These are phyloP conservation scores for Meiosimyza platycephala DNA, from an alignment of 2,888 invertebrate genomes.

Conservation along the genomic window DNA sequence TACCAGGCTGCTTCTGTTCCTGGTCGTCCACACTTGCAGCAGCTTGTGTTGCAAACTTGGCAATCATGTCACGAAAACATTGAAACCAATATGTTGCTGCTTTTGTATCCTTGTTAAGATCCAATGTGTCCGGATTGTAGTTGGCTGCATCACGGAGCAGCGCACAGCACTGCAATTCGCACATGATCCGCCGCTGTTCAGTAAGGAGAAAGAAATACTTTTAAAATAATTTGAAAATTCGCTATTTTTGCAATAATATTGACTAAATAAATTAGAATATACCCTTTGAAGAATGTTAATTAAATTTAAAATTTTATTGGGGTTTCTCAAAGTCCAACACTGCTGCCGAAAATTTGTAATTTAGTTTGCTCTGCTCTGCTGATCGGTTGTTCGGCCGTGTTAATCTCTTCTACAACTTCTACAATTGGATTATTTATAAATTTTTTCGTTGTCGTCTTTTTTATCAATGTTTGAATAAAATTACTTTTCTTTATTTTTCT, in stretches of 20 bases:
- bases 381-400: background rate
- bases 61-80: slow-evolving; percentile 87
- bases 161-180: slow-evolving; percentile 72
- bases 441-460: slow-evolving; percentile 2
- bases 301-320: background rate
- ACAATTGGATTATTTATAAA: slow-evolving; percentile 10
- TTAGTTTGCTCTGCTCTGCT: background rate
- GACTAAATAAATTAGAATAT: too few relatives aligned
- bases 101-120: slow-evolving; percentile 85
- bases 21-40: slow-evolving; percentile 79
- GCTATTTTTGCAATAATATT: too few relatives aligned
- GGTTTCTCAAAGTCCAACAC: background rate
- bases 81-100: slow-evolving; percentile 93
- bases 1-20: slow-evolving; percentile 26
- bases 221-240: too few relatives aligned
- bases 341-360: background rate
- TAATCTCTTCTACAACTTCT: slow-evolving; percentile 3
- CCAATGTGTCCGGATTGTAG: slow-evolving; percentile 93
- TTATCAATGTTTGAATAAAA: slow-evolving; percentile 31
- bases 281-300: background rate
- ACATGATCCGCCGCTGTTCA: slow-evolving; percentile 38
- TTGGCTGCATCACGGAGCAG: slow-evolving; percentile 80
- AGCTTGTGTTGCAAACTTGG: slow-evolving; percentile 87
- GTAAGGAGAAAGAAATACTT: background rate
- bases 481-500: slow-evolving; percentile 17